Base-by-base conservation (phyloP, 2,113 vertebrate species). In the Leucopsar rothschildi region DNA sequence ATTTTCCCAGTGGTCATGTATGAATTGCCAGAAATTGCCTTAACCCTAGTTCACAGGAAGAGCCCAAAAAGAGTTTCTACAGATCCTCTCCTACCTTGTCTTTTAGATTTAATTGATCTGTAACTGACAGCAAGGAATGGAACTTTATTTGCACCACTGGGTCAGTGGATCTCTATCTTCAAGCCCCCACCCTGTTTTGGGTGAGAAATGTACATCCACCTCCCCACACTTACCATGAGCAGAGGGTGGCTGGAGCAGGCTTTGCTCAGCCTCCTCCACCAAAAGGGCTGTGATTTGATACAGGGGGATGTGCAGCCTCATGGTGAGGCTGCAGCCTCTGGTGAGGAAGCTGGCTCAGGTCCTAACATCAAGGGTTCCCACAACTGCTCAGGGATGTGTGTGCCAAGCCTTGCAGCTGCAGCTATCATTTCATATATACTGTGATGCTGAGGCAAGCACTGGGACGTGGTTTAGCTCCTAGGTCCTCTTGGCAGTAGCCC, bases 381-480 rank as follows among this genome's bases (percentile, higher is more conserved):
- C 87, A 86, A 91, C 77, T 66, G 68, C 81, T 91, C 16, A 28
- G 73, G 56, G 35, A 5, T 56, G 53, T 12, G 10, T 44, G 68
- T 81, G 84, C 92, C 93, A 95, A 94, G 59, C 61, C 70, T 56
- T 55, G 65, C 95, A 95, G 91, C 93, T 96, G 94, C 83, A 66
- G 42, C 89, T 57, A 7, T 59, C 18, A 1, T 63, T 92, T 73
- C 44, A 56, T 31, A 23, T 23, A 11, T 20, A 22, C 11, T 60
- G 61, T 63, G 75, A 33, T 47, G 45, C 68, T 17, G 56, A 76
- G 50, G 47, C 64, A n/a, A 84, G 69, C 60, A 66, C 22, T 35
- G 60, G 33, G 52, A 73, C 39, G 29, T 47, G 72, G 39, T 71
- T 95, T 59, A 78, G 33, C 52, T 78, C 39, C 42, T 18, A 33